Percentiles rank a stretch among this genome's conserved stretches.
phyloP scores from a whole-genome alignment of 2,113 vertebrate genomes.

The Candoia aspera region DNA sequence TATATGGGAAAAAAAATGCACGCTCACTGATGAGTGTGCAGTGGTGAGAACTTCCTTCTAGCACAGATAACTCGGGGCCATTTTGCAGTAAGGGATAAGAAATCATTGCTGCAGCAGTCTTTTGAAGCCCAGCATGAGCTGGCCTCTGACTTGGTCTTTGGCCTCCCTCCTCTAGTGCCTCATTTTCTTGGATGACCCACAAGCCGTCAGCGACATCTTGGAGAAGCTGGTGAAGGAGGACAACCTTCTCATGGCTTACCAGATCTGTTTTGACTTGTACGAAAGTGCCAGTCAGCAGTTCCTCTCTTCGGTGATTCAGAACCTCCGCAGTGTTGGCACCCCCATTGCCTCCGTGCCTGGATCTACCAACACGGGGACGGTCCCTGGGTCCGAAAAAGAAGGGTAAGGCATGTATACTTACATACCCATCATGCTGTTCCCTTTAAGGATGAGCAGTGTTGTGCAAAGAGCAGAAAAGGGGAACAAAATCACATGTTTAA shows the following conservation, averaged over 20 bases:
- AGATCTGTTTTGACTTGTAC: conserved; percentile 98
- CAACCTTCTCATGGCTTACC: conserved; percentile 98
- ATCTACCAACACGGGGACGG: conserved; percentile 94
- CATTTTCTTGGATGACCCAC: conserved; percentile 97
- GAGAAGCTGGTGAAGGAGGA: conserved; percentile 98
- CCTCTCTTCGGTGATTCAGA: conserved; percentile 97
- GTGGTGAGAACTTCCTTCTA: not conserved
- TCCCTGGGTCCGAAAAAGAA: conserved; percentile 88
- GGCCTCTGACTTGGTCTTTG: not conserved
- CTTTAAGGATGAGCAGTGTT: not conserved
- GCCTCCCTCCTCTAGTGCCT: conserved; percentile 81
- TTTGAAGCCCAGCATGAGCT: not conserved
- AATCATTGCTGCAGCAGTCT: no score
- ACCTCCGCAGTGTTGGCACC: conserved; percentile 90
- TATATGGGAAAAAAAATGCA: not conserved
- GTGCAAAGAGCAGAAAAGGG: not conserved
- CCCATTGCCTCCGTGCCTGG: conserved; percentile 94
- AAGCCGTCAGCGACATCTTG: conserved; percentile 97
- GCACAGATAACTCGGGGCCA: not conserved
- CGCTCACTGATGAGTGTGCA: not conserved
- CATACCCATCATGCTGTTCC: not conserved
- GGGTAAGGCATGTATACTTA: conserved; percentile 71
- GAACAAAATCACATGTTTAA: not conserved
- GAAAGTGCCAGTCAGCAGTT: conserved; percentile 99
- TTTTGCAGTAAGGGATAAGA: not conserved